phyloP scores from a whole-genome alignment of 2,113 vertebrate genomes.

The Morone saxatilis region DNA sequence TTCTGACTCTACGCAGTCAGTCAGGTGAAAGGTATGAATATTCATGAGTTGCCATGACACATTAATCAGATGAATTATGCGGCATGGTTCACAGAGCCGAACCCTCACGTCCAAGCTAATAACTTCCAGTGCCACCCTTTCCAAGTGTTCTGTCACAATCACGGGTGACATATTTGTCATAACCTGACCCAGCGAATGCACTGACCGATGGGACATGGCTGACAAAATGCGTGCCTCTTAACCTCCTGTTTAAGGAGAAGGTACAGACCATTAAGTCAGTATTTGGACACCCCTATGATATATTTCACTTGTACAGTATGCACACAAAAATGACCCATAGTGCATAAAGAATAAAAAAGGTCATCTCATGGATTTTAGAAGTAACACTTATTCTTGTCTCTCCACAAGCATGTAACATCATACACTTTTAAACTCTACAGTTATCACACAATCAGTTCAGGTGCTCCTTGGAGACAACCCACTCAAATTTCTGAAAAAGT shows the following conservation, averaged over 20 bases:
- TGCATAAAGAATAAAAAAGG: background rate
- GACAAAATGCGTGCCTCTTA: slow-evolving; percentile 21
- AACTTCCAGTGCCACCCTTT: slow-evolving; percentile 56
- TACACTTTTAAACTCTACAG: background rate
- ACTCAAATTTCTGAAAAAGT: slow-evolving; percentile 18
- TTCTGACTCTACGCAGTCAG: slow-evolving; percentile 44
- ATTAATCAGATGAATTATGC: slow-evolving; percentile 77
- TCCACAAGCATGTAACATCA: slow-evolving; percentile 3
- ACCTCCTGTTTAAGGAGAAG: slow-evolving; percentile 20
- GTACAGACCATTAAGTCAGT: slow-evolving; percentile 8
- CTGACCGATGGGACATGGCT: slow-evolving; percentile 42
- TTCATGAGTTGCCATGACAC: slow-evolving; percentile 69
- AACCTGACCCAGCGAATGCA: slow-evolving; percentile 43
- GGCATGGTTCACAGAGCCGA: slow-evolving; percentile 65
- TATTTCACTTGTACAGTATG: background rate
- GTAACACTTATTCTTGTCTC: background rate
- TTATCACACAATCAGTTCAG: slow-evolving; percentile 19
- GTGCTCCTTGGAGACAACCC: slow-evolving; percentile 3
- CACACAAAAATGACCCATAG: background rate
- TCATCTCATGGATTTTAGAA: background rate
- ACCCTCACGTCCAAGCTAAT: slow-evolving; percentile 71
- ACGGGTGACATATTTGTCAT: slow-evolving; percentile 53
- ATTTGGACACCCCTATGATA: slow-evolving; percentile 10
- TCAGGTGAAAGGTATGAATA: slow-evolving; percentile 75
- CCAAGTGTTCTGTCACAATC: slow-evolving; percentile 55